These are phyloP conservation scores for Drosophila nannoptera DNA, from an alignment of 1,140 invertebrate genomes.

Conservation along the genomic window DNA sequence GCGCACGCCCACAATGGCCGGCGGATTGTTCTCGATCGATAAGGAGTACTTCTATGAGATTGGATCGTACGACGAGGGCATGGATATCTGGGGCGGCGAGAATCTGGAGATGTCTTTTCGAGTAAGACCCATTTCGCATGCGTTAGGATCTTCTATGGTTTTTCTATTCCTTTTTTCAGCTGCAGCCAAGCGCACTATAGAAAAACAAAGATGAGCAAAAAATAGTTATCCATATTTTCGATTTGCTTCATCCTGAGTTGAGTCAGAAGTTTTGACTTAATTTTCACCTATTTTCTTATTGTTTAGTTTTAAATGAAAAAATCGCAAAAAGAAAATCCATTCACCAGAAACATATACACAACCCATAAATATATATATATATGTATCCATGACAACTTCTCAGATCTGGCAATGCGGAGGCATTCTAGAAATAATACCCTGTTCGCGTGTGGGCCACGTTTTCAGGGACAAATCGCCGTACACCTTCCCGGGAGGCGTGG, in stretches of 20 bases:
- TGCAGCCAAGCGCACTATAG: conserved; percentile 56
- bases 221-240: conserved; percentile 37
- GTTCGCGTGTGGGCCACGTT: conserved; percentile 98
- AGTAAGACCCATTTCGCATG: conserved; percentile 83
- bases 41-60: conserved; percentile 98
- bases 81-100: conserved; percentile 99
- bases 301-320: conserved; percentile 25
- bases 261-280: conserved; percentile 16
- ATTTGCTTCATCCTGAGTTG: conserved; percentile 9
- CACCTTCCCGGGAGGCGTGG: conserved; percentile 98
- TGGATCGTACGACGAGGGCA: conserved; percentile 98
- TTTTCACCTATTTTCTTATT: conserved; percentile 14
- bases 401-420: conserved; percentile 99
- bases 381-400: conserved; percentile 48
- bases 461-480: conserved; percentile 99
- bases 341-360: conserved; percentile 27
- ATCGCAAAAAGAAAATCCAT: conserved; percentile 41
- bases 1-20: conserved; percentile 99
- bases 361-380: not conserved
- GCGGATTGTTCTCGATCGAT: conserved; percentile 97
- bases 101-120: conserved; percentile 99
- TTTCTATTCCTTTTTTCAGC: conserved; percentile 52
- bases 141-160: conserved; percentile 16
- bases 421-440: conserved; percentile 95
- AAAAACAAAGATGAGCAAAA: conserved; percentile 27